phyloP scores from a whole-genome alignment of 2,797 vertebrate species.

The Sarcophilus harrisii region DNA sequence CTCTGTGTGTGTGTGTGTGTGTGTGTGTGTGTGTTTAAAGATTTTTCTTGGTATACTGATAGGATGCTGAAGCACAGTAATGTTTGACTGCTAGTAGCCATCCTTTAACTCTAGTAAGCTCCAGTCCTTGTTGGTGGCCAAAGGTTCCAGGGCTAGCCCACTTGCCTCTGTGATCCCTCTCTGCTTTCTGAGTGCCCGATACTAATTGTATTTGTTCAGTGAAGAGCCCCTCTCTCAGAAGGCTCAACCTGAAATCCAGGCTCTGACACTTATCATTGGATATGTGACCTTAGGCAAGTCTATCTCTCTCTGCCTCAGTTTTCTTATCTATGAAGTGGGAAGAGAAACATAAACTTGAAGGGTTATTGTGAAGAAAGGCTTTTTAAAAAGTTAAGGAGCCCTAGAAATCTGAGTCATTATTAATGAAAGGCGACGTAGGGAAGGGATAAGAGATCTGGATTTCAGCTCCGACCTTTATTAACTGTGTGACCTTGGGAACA shows the following conservation, averaged over 20 bases:
- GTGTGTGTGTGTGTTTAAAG: constrained; percentile 17
- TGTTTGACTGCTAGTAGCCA: constrained; percentile 29
- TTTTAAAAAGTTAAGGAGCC: neutral
- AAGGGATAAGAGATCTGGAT: constrained; percentile 16
- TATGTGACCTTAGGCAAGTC: neutral
- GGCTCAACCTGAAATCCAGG: neutral
- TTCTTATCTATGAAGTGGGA: neutral
- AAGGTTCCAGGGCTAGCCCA: neutral
- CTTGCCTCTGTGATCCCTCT: neutral
- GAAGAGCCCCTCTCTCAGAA: neutral
- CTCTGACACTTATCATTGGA: neutral
- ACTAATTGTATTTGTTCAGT: neutral
- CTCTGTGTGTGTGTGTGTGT: constrained; percentile 7
- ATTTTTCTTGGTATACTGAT: constrained; percentile 50
- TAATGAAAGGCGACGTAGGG: constrained; percentile 36
- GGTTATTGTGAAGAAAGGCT: neutral
- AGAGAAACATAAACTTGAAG: neutral
- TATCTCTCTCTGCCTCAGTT: neutral
- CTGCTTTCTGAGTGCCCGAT: neutral
- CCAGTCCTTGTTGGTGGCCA: neutral
- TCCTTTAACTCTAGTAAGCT: neutral
- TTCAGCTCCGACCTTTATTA: neutral
- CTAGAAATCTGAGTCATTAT: neutral
- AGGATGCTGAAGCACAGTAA: constrained; percentile 47
- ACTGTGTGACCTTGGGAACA: neutral